Evolutionary conservation across 2,888 invertebrate genomes (phyloP), one percentile per base, ranked within the genome.

Genomic region (Phasia obesa): DNA sequence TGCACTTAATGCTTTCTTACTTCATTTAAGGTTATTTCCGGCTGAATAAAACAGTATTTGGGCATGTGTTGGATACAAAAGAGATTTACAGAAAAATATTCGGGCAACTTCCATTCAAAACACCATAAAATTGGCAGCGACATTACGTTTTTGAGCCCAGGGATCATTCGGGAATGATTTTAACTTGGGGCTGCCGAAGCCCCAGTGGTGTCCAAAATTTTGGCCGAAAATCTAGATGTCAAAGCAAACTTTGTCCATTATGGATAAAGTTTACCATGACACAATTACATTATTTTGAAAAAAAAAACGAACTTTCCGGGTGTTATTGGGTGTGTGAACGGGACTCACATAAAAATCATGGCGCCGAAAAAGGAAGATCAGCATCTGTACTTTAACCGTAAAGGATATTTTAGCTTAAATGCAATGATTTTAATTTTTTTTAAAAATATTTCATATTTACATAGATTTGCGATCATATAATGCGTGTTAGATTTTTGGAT

Each of bases 341-440:
- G 69, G 25, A 69, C 55, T 5, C 57, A 69, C 19, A 69, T 57
- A 21, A 67, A 67, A 67, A 67, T 53, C 17, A 13, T 55, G 9
- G 53, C 55, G n/a, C 57, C 44, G 27, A 57, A 47, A 25, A 69
- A 55, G 23, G 38, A 53, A 38, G 38, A 53, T 23, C 67, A 67
- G 25, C 38, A 53, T 38, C n/a, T 67, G 31, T 67, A 53, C 13
- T 53, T 67, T 23, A 53, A 51, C 17, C 35, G 53, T 15, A 51
- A 42, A 23, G 53, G 53, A 53, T 67, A 53, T 42, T 67, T 53
- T 27, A 27, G 53, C n/a, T n/a, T 55, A 27, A 55, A 27, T 27
- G 60, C 42, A 21, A 64, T 64, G 64, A 27, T 64, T 64, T 47
- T 64, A 42, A 38, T 47, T 62, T 13, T 47, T 62, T 13, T 62